Conservation (phyloP, 2,113 vertebrate species). For the Anolis carolinensis region DNA sequence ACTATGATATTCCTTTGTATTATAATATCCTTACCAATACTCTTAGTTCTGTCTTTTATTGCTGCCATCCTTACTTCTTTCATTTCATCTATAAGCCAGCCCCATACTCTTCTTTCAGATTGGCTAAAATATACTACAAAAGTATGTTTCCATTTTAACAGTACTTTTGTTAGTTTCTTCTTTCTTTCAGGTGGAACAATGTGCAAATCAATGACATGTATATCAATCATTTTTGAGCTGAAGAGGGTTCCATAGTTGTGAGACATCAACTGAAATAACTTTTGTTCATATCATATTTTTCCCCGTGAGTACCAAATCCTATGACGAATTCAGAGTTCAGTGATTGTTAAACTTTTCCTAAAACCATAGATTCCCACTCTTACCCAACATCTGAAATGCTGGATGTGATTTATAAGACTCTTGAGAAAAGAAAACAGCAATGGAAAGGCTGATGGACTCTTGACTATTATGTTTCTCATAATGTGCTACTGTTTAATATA, state of each 20-base stretch:
- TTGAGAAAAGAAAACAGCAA: constrained; percentile 73
- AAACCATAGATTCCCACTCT: constrained; percentile 67
- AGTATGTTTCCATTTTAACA: background rate
- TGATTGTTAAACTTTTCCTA: constrained; percentile 30
- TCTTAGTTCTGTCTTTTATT: background rate
- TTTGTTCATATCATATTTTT: background rate
- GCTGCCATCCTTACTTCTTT: background rate
- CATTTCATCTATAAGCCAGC: background rate
- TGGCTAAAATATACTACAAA: background rate
- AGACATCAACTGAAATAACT: background rate
- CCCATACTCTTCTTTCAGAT: background rate
- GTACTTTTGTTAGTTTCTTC: background rate
- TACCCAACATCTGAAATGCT: constrained; percentile 75
- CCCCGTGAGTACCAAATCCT: constrained; percentile 69
- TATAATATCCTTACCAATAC: no score
- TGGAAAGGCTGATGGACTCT: constrained; percentile 78
- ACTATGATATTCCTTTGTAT: background rate
- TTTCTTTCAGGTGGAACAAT: background rate
- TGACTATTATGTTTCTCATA: constrained; percentile 76
- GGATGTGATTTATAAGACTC: constrained; percentile 79
- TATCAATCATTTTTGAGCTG: background rate
- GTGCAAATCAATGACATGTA: background rate
- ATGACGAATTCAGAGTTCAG: constrained; percentile 16
- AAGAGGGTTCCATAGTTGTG: background rate
- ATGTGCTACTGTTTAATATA: constrained; percentile 78